Base-by-base conservation (phyloP, 2,888 invertebrate genomes). In the Drosophila mettleri region DNA sequence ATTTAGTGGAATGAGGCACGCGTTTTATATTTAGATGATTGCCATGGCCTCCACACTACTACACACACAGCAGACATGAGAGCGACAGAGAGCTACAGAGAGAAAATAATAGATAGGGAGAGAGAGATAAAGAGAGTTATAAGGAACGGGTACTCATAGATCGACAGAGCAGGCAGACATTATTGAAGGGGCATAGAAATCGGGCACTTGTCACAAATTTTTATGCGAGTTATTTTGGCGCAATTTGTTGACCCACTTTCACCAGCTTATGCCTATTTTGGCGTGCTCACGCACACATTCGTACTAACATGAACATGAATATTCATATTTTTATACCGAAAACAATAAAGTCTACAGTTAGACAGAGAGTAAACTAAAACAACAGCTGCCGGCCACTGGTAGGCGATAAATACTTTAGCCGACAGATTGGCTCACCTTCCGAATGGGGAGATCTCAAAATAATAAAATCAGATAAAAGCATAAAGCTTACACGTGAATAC, bases 1-100 rank as follows among this genome's bases (percentile, higher is more conserved):
- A 70, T 70, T 72, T 81, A 78, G 89, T 75, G 60, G 46, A 68
- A 71, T 89, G 84, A 84, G 84, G 76, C 89, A 85, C 89, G 86
- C 89, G 86, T 70, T 89, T 78, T 84, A 89, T 85, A 89, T 69
- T 85, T 84, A 84, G 88, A 72, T 59, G 75, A 83, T 83, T 83
- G 82, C 80, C 72, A 82, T 41, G 69, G 78, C 78, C 77, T 76
- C 48, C 38, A 68, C 58, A 48, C 41, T 67, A 59, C 68, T n/a
- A 39, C 41, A 79, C 66, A 68, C 59, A 58, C 27, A 14, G 24
- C 8, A 24, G n/a, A 22, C 1, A n/a, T n/a, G 4, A 43, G n/a
- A 6, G 29, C 3, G 29, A 29, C 7, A 29, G 16, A 18, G 16
- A 18, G 16, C 8, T 4, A 18, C 31, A 39, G 31, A 33, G 14